Evolutionary conservation across 2,113 vertebrate species (phyloP).

Genomic region (Platichthys flesus): DNA sequence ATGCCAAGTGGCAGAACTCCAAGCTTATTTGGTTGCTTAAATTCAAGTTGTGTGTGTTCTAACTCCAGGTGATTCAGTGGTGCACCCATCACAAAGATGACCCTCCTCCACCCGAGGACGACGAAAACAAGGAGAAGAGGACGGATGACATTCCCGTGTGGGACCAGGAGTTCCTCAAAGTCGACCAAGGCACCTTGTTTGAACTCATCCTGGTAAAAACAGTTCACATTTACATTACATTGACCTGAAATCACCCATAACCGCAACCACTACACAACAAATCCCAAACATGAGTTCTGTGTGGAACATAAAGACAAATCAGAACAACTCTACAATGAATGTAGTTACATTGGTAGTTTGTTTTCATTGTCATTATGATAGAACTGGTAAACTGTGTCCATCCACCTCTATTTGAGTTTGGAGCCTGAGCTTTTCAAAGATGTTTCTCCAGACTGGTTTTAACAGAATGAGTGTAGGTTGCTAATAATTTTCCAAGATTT

Average conservation of each 20-base stretch:
- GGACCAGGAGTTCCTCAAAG: constrained; percentile 99
- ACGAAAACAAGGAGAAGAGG: constrained; percentile 99
- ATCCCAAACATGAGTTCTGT: no score
- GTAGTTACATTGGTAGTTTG: no score
- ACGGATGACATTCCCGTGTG: constrained; percentile 99
- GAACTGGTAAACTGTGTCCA: no score
- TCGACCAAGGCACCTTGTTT: constrained; percentile 98
- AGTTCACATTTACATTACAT: not conserved
- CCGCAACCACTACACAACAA: no score
- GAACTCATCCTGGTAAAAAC: constrained; percentile 95
- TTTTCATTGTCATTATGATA: no score
- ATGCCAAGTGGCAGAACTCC: not conserved
- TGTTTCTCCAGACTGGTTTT: no score
- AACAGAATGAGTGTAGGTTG: no score
- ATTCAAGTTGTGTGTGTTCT: not conserved
- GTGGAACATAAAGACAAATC: no score
- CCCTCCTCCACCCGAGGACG: constrained; percentile 97
- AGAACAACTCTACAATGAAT: no score
- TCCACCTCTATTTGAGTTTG: no score
- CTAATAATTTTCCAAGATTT: no score
- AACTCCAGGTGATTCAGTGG: constrained; percentile 96
- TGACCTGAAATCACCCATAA: not conserved
- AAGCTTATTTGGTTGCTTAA: not conserved
- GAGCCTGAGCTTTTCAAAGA: no score
- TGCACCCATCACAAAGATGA: constrained; percentile 99